These are phyloP conservation scores for Euspilapteryx auroguttella DNA, from an alignment of 2,888 invertebrate genomes.

Conservation along the genomic window DNA sequence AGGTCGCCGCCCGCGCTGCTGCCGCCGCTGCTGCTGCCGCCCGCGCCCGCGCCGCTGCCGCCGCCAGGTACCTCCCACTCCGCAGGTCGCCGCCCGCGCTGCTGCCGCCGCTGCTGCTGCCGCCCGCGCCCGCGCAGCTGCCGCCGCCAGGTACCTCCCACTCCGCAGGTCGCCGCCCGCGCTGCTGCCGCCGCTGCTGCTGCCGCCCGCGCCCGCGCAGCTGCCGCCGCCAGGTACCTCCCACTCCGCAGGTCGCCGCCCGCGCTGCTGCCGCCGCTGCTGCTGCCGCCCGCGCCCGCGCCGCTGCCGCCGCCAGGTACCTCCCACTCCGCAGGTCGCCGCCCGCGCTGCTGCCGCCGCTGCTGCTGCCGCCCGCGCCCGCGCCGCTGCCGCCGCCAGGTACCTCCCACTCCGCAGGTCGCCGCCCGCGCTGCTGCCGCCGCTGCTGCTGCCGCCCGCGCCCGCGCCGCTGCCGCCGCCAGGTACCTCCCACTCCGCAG, in stretches of 20 bases:
- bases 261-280: slow-evolving; percentile 32
- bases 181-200: slow-evolving; percentile 32
- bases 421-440: slow-evolving; percentile 30
- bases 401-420: too few relatives aligned
- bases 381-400: slow-evolving; percentile 27
- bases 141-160: too few relatives aligned
- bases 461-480: slow-evolving; percentile 27
- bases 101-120: slow-evolving; percentile 35
- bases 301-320: slow-evolving; percentile 28
- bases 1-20: slow-evolving; percentile 30
- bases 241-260: too few relatives aligned
- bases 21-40: slow-evolving; percentile 39
- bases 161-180: too few relatives aligned
- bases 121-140: slow-evolving; percentile 33
- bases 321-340: too few relatives aligned
- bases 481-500: too few relatives aligned
- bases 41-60: slow-evolving; percentile 29
- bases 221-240: slow-evolving; percentile 27
- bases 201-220: slow-evolving; percentile 35
- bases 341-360: slow-evolving; percentile 31
- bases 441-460: slow-evolving; percentile 39
- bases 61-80: slow-evolving; percentile 30
- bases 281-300: slow-evolving; percentile 35
- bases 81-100: slow-evolving; percentile 31
- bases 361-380: slow-evolving; percentile 37